These are phyloP conservation scores for Pygocentrus nattereri DNA, from an alignment of 2,797 vertebrate species.

Conservation along the genomic window DNA sequence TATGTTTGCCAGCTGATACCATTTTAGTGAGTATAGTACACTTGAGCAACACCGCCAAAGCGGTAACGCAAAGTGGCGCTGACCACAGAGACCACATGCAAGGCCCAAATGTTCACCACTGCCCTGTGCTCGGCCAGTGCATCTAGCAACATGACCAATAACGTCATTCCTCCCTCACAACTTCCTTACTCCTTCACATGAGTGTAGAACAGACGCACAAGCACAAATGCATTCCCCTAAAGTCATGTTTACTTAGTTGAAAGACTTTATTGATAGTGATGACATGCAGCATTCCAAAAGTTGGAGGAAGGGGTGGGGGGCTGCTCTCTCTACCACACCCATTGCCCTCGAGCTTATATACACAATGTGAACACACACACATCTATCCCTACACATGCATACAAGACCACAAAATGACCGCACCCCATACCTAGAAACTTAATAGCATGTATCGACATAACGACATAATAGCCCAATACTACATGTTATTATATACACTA, in stretches of 20 bases:
- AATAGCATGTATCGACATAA: not conserved
- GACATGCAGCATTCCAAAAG: slow-evolving; percentile 29
- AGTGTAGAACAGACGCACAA: slow-evolving; percentile 16
- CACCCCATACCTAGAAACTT: not conserved
- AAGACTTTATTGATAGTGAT: slow-evolving; percentile 26
- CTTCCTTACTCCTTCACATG: slow-evolving; percentile 14
- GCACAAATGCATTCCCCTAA: not conserved
- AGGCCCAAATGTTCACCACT: slow-evolving; percentile 1
- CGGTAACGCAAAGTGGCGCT: not conserved
- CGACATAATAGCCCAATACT: not conserved
- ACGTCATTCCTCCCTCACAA: slow-evolving; percentile 16
- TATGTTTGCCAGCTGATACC: too few relatives aligned
- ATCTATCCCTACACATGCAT: not conserved
- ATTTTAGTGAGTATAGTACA: too few relatives aligned
- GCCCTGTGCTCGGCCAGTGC: not conserved
- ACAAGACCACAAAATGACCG: not conserved
- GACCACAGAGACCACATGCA: not conserved
- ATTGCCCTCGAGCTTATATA: not conserved
- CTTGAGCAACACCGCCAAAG: not conserved
- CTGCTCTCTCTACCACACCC: not conserved
- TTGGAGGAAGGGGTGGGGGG: not conserved
- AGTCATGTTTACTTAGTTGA: slow-evolving; percentile 39
- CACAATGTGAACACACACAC: not conserved
- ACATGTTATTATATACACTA: not conserved
- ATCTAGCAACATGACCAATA: slow-evolving; percentile 10